These are phyloP conservation scores for Rhamnusium bicolor DNA, from an alignment of 2,888 invertebrate species.

Conservation along the genomic window DNA sequence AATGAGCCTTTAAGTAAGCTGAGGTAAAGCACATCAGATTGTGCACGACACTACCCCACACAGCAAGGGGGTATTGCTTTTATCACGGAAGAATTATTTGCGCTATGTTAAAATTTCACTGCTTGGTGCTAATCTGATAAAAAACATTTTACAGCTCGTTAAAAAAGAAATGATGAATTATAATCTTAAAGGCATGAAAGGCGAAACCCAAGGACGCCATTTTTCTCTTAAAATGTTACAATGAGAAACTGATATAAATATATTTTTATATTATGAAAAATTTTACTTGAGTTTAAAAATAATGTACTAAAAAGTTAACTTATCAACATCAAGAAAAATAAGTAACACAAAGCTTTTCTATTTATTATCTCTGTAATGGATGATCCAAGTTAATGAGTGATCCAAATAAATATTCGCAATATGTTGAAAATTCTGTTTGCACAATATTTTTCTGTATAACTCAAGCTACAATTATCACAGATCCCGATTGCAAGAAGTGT, in stretches of 20 bases:
- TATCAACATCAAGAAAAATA: too few species aligned
- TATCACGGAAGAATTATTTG: slow-evolving; percentile 32
- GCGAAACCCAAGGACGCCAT: slow-evolving; percentile 1
- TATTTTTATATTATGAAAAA: neutral
- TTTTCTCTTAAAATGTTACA: slow-evolving; percentile 5
- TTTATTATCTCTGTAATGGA: too few species aligned
- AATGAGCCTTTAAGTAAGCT: slow-evolving; percentile 25
- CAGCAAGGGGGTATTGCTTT: slow-evolving; percentile 29
- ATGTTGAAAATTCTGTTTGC: too few species aligned
- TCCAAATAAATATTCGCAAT: too few species aligned
- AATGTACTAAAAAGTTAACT: too few species aligned
- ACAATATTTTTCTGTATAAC: too few species aligned
- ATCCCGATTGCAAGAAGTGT: too few species aligned
- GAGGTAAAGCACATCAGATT: slow-evolving; percentile 21
- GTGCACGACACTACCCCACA: slow-evolving; percentile 14
- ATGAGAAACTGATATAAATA: neutral
- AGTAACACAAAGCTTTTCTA: too few species aligned
- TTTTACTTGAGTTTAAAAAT: too few species aligned
- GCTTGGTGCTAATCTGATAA: slow-evolving; percentile 12
- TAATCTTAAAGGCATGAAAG: neutral
- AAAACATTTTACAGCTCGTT: slow-evolving; percentile 21
- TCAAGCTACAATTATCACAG: too few species aligned
- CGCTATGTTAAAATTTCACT: slow-evolving; percentile 22
- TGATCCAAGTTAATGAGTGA: too few species aligned
- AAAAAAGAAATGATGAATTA: slow-evolving; percentile 20